Conservation (phyloP, 2,113 vertebrate species). For the Ailuropoda melanoleuca region DNA sequence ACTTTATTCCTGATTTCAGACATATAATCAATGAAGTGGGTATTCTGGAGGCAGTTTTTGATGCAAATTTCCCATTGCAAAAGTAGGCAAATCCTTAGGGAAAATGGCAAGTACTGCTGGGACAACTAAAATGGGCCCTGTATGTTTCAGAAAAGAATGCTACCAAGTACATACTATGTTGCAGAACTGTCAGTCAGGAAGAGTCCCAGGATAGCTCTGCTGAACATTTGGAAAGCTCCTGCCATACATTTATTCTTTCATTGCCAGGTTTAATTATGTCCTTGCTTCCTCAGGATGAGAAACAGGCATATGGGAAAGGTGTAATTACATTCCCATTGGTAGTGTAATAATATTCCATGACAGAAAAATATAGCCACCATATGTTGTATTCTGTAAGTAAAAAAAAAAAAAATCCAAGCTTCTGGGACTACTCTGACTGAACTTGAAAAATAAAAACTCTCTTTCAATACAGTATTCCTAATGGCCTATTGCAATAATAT, state of each 20-base stretch:
- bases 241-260: constrained; percentile 51
- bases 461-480: neutral
- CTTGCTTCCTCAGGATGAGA: constrained; percentile 62
- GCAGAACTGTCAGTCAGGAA: constrained; percentile 57
- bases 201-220: neutral
- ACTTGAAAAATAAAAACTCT: constrained; percentile 50
- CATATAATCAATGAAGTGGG: neutral
- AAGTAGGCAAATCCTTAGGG: neutral
- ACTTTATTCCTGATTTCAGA: constrained; percentile 29
- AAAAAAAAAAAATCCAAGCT: constrained; percentile 49
- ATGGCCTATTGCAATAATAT: neutral
- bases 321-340: constrained; percentile 77
- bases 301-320: constrained; percentile 72
- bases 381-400: constrained; percentile 61
- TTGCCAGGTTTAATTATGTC: constrained; percentile 71
- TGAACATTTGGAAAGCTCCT: constrained; percentile 54
- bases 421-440: constrained; percentile 41
- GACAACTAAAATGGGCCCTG: neutral
- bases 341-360: constrained; percentile 71
- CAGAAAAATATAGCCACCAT: constrained; percentile 70
- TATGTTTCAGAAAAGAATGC: constrained; percentile 36
- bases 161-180: neutral
- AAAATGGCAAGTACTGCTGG: neutral
- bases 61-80: neutral
- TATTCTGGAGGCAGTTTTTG: neutral